Percentiles rank a stretch among this genome's conserved stretches.
Conservation (phyloP, 2,888 invertebrate species). For the Strigamia transsilvanica region DNA sequence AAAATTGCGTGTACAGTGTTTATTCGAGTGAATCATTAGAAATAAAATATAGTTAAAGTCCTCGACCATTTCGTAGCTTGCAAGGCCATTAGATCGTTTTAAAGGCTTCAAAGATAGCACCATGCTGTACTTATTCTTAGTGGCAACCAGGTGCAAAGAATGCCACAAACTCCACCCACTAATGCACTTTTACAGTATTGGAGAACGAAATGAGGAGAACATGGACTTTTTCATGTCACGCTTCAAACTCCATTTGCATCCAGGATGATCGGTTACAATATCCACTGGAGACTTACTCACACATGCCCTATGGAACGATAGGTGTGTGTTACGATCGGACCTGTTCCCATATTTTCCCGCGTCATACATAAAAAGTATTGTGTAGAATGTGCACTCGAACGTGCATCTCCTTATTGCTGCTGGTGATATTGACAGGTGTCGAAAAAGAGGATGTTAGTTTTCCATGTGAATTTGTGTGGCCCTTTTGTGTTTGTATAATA, state of each 20-base stretch:
- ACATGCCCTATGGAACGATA: slow-evolving; percentile 27
- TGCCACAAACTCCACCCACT: slow-evolving; percentile 25
- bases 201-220: background rate
- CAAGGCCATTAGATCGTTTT: background rate
- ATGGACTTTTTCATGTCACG: slow-evolving; percentile 31
- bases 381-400: background rate
- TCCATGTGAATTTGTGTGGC: background rate
- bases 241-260: slow-evolving; percentile 17
- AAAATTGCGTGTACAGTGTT: background rate
- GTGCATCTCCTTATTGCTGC: background rate
- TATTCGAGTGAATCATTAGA: slow-evolving; percentile 15
- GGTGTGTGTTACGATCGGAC: background rate
- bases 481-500: slow-evolving; percentile 11
- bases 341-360: background rate
- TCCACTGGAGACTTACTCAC: slow-evolving; percentile 15
- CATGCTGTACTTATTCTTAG: background rate
- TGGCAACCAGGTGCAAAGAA: slow-evolving; percentile 37
- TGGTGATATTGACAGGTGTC: background rate
- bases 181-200: slow-evolving; percentile 36
- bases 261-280: slow-evolving; percentile 14
- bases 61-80: background rate
- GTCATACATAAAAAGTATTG: background rate
- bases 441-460: slow-evolving; percentile 7
- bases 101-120: slow-evolving; percentile 19
- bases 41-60: slow-evolving; percentile 34